Evolutionary conservation across 2,113 vertebrate species (phyloP).

Genomic region (Chauna torquata): DNA sequence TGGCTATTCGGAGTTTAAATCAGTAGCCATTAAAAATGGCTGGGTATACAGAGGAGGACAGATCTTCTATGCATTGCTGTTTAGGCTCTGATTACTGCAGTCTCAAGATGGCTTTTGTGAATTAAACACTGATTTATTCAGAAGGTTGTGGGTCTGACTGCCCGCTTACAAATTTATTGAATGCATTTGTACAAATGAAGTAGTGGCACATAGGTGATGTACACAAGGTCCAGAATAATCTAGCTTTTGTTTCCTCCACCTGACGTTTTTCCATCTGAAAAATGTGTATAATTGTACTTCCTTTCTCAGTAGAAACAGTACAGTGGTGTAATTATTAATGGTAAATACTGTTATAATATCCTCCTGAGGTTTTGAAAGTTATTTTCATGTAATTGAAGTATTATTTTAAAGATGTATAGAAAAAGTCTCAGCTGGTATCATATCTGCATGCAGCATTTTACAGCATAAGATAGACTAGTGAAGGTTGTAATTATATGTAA

Average conservation of each 20-base stretch:
- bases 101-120: background rate
- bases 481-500: background rate
- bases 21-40: background rate
- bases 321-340: background rate
- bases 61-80: background rate
- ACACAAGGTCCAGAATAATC: background rate
- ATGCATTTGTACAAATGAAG: background rate
- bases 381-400: background rate
- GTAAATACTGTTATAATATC: background rate
- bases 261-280: background rate
- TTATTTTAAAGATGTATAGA: background rate
- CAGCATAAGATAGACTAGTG: background rate
- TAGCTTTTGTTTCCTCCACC: slow-evolving; percentile 4
- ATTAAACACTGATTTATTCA: slow-evolving; percentile 6
- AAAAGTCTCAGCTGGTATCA: background rate
- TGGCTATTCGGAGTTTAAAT: background rate
- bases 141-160: background rate
- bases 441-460: background rate
- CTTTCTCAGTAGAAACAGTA: background rate
- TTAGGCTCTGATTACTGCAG: background rate
- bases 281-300: background rate
- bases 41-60: background rate
- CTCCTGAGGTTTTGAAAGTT: background rate
- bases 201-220: background rate
- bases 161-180: background rate